phyloP scores from a whole-genome alignment of 1,140 invertebrate genomes.

The Zaprionus davidi region DNA sequence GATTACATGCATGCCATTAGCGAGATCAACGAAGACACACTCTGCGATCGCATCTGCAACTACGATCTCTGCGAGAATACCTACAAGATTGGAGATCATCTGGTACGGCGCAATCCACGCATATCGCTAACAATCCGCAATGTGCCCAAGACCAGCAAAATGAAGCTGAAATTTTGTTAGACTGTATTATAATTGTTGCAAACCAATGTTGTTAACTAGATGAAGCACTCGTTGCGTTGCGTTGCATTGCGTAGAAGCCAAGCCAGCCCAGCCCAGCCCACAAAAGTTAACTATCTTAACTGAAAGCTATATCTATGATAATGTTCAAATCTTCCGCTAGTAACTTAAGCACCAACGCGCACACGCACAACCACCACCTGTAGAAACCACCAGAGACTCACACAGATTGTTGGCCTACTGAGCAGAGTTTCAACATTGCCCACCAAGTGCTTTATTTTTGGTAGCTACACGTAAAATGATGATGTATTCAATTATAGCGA shows the following conservation, averaged over 20 bases:
- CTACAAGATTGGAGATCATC: conserved; percentile 85
- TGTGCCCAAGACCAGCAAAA: conserved; percentile 95
- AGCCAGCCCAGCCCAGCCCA: conserved; percentile 29
- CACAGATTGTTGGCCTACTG: conserved; percentile 20
- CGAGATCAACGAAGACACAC: conserved; percentile 89
- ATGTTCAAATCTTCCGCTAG: conserved; percentile 69
- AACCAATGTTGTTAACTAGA: conserved; percentile 40
- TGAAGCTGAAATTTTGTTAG: conserved; percentile 87
- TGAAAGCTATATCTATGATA: conserved; percentile 21
- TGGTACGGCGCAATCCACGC: conserved; percentile 88
- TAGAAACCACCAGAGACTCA: neutral
- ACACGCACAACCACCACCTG: conserved; percentile 34
- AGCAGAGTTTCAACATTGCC: conserved; percentile 34
- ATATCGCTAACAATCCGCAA: conserved; percentile 97
- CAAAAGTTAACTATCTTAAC: conserved; percentile 12
- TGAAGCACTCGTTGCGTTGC: conserved; percentile 30
- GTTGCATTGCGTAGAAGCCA: conserved; percentile 8
- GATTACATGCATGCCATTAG: conserved; percentile 95
- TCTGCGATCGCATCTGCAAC: conserved; percentile 90
- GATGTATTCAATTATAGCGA: conserved; percentile 26
- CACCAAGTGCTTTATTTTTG: conserved; percentile 64
- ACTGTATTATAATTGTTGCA: conserved; percentile 47
- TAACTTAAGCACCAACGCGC: conserved; percentile 54
- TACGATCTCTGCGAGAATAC: conserved; percentile 86
- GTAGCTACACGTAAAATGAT: conserved; percentile 22